phyloP scores from a whole-genome alignment of 2,113 vertebrate genomes.

The Salvelinus alpinus region DNA sequence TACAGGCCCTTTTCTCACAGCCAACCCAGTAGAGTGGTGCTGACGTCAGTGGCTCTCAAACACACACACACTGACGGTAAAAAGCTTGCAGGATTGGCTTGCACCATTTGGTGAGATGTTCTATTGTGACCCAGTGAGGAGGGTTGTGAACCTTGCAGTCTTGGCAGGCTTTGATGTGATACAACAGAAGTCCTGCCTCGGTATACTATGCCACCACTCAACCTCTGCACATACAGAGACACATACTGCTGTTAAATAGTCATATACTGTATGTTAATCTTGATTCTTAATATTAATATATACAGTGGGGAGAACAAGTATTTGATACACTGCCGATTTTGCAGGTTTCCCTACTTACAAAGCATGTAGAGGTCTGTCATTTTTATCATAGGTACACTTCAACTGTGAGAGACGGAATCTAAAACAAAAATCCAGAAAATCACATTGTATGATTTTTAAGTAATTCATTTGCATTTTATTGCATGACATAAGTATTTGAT shows the following conservation, averaged over 20 bases:
- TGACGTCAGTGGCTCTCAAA: conserved; percentile 49
- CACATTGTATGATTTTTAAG: too few relatives aligned
- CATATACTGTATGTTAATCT: background rate
- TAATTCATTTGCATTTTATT: too few relatives aligned
- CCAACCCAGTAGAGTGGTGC: conserved; percentile 5
- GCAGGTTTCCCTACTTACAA: too few relatives aligned
- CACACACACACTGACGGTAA: conserved; percentile 46
- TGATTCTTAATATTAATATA: too few relatives aligned
- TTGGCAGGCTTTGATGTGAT: conserved; percentile 2
- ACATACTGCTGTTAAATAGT: background rate
- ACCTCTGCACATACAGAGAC: background rate
- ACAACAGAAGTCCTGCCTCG: conserved; percentile 3
- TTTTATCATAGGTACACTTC: too few relatives aligned
- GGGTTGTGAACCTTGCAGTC: background rate
- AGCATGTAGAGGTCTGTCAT: too few relatives aligned
- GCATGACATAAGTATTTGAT: too few relatives aligned
- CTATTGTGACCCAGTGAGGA: conserved; percentile 38
- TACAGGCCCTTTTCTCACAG: conserved; percentile 19
- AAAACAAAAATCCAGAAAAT: too few relatives aligned
- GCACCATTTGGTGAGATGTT: conserved; percentile 41
- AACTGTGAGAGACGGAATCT: too few relatives aligned
- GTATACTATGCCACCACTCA: conserved; percentile 13
- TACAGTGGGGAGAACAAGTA: too few relatives aligned
- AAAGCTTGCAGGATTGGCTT: conserved; percentile 40
- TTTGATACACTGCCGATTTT: too few relatives aligned